Base-by-base conservation (phyloP, 2,113 vertebrate species). In the Panthera leo region DNA sequence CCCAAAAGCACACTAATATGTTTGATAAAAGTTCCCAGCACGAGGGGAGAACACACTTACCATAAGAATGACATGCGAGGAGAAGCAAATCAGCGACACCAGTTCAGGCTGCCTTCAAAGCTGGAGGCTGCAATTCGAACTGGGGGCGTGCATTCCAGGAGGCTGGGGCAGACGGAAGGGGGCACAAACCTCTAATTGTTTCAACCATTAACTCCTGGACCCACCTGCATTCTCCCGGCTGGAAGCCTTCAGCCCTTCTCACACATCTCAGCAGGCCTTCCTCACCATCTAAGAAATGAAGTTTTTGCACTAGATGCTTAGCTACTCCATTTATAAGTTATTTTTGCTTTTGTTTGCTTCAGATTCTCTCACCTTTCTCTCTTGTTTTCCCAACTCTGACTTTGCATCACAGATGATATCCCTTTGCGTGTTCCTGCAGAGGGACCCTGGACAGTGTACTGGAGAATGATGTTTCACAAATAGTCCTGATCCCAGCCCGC, bases 171-270 rank as follows among this genome's bases (percentile, higher is more conserved):
- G 99, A 99, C 97, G 98, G 98, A 98, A 97, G 91, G 97, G 98
- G 98, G 98, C 98, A 97, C 79, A 98, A 97, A 98, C 98, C 98
- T 99, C 95, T 96, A 83, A 97, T 98, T 99, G 99, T 99, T 98
- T 98, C 97, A 98, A 98, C 98, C 98, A 99, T 99, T 99, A 99
- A 99, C 99, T 99, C 97, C 95, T 95, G 98, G 97, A 97, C 98
- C 98, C 98, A 98, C 97, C 91, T 98, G 97, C 98, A 98, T 98
- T 98, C 98, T 98, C 97, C 86, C 96, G 90, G 95, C 89, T 89
- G 97, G 98, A 98, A 96, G 96, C 90, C 95, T 96, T 95, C 97
- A 96, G 97, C 97, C 96, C 65, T 91, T 75, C 87, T 96, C 39
- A 7, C 42, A 94, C 78, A 84, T 95, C 76, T 94, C 93, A 63